Conservation (phyloP, 2,113 vertebrate species). For the Podocnemis expansa region DNA sequence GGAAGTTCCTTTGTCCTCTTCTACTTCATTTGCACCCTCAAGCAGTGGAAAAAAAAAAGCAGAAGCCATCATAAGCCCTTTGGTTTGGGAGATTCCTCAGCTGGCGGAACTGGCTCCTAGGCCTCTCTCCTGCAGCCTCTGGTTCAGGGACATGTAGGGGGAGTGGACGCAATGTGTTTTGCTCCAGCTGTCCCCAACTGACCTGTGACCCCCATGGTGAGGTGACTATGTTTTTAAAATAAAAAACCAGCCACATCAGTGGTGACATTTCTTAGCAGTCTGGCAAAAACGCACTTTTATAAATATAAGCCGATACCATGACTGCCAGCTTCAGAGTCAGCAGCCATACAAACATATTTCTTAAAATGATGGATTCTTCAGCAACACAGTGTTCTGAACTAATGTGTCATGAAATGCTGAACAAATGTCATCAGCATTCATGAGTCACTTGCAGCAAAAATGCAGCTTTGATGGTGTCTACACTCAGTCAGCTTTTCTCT, state of each 20-base stretch:
- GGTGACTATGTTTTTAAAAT: background rate
- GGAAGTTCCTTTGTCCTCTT: background rate
- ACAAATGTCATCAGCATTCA: background rate
- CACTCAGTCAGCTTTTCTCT: background rate
- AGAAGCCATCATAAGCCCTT: background rate
- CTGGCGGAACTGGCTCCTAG: background rate
- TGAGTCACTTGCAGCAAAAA: background rate
- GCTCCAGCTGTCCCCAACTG: background rate
- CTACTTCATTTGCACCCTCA: background rate
- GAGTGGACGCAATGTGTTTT: background rate
- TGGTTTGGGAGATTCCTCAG: background rate
- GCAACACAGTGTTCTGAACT: background rate
- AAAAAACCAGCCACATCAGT: background rate
- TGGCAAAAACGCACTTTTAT: background rate
- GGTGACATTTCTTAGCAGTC: background rate
- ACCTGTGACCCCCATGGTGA: background rate
- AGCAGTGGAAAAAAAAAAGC: background rate
- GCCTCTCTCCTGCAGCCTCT: background rate
- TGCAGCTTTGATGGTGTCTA: background rate
- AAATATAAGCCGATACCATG: background rate
- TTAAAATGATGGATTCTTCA: background rate
- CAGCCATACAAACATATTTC: background rate
- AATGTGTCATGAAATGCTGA: background rate
- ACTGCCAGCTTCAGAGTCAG: background rate
- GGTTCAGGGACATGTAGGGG: no score